Evolutionary conservation across 2,888 invertebrate species (phyloP).

Genomic region (Panzeria rudis): DNA sequence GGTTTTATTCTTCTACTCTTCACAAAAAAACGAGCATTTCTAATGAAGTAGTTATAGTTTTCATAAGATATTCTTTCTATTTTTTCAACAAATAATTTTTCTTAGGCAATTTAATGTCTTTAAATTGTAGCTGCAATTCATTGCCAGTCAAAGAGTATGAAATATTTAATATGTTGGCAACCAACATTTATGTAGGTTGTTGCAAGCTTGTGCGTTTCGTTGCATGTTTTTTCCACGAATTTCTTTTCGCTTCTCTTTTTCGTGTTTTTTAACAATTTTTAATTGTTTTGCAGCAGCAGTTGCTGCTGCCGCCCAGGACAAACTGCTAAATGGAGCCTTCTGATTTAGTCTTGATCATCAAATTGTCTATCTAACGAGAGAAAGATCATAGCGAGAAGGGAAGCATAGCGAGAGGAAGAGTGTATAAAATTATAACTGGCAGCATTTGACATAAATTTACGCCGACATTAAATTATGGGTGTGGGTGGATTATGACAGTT

Average conservation of each 20-base stretch:
- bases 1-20: constrained; percentile 38
- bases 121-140: constrained; percentile 50
- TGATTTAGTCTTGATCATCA: constrained; percentile 9
- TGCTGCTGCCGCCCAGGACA: not conserved
- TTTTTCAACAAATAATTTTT: constrained; percentile 37
- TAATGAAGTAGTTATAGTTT: constrained; percentile 74
- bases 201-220: constrained; percentile 48
- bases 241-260: constrained; percentile 40
- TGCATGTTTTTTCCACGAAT: constrained; percentile 14
- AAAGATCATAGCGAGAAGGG: not conserved
- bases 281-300: constrained; percentile 64
- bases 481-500: constrained; percentile 75
- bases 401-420: not conserved
- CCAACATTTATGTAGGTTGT: constrained; percentile 61
- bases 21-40: constrained; percentile 44
- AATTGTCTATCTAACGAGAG: not conserved
- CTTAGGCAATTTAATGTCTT: constrained; percentile 57
- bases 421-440: constrained; percentile 52
- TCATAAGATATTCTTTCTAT: constrained; percentile 54
- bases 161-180: constrained; percentile 52
- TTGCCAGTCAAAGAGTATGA: constrained; percentile 29
- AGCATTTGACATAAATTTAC: constrained; percentile 73
- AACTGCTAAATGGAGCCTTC: constrained; percentile 12
- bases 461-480: constrained; percentile 72
- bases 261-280: constrained; percentile 58